Evolutionary conservation across 2,888 invertebrate species (phyloP).

Genomic region (Hartigia nigra): DNA sequence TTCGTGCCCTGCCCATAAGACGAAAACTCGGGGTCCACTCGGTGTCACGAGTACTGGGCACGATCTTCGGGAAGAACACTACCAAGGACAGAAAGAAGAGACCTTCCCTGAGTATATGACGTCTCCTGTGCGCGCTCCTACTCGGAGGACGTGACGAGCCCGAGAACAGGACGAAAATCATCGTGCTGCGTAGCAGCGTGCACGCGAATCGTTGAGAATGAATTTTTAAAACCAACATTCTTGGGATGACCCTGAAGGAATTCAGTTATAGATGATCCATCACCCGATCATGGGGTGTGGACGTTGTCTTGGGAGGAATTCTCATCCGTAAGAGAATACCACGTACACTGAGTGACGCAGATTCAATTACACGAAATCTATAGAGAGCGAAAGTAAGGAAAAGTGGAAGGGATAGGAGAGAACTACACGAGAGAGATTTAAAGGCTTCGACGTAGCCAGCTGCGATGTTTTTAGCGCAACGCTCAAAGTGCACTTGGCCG

Average conservation of each 20-base stretch:
- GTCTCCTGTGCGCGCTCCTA: slow-evolving; percentile 62
- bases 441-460: not conserved
- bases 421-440: not conserved
- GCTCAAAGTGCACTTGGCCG: slow-evolving; percentile 2
- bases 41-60: slow-evolving; percentile 82
- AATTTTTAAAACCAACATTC: not conserved
- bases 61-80: slow-evolving; percentile 83
- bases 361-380: not conserved
- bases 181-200: slow-evolving; percentile 60
- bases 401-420: not conserved
- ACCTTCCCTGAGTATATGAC: slow-evolving; percentile 81
- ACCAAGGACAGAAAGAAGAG: slow-evolving; percentile 82
- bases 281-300: not conserved
- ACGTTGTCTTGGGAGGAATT: not conserved
- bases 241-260: not conserved
- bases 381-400: not conserved
- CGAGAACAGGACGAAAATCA: slow-evolving; percentile 52
- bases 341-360: not conserved
- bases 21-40: slow-evolving; percentile 82
- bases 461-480: not conserved
- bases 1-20: slow-evolving; percentile 76
- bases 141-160: slow-evolving; percentile 60
- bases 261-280: not conserved
- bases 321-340: not conserved
- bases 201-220: slow-evolving; percentile 51